These are phyloP conservation scores for Heteromyza rotundicornis DNA, from an alignment of 2,888 invertebrate species.

Conservation along the genomic window DNA sequence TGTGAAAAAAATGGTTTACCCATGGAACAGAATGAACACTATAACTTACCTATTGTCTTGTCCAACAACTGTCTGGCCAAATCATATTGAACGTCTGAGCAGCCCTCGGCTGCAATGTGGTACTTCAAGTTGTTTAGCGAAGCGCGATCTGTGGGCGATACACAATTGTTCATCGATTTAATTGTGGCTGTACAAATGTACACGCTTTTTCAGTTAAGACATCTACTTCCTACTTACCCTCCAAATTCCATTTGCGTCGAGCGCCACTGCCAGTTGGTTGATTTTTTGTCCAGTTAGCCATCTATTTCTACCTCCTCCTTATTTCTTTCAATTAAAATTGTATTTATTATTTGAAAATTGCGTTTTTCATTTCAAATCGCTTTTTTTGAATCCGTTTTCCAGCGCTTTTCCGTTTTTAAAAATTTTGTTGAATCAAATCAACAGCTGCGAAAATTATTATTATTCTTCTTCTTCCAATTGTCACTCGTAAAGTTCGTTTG, in stretches of 20 bases:
- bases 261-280: slow-evolving; percentile 51
- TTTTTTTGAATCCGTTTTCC: too few relatives aligned
- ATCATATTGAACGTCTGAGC: slow-evolving; percentile 87
- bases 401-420: too few relatives aligned
- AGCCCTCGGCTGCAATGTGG: slow-evolving; percentile 86
- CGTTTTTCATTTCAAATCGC: too few relatives aligned
- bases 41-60: slow-evolving; percentile 73
- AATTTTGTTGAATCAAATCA: too few relatives aligned
- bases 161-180: slow-evolving; percentile 7
- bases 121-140: slow-evolving; percentile 64
- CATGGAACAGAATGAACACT: background rate
- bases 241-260: slow-evolving; percentile 61
- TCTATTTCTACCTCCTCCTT: too few relatives aligned
- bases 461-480: too few relatives aligned
- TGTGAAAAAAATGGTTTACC: background rate
- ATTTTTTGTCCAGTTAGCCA: slow-evolving; percentile 62
- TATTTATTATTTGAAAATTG: too few relatives aligned
- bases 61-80: slow-evolving; percentile 83
- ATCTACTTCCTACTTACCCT: slow-evolving; percentile 45
- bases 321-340: too few relatives aligned
- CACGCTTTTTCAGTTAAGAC: too few relatives aligned
- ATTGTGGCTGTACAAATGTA: slow-evolving; percentile 11
- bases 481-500: too few relatives aligned
- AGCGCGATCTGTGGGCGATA: slow-evolving; percentile 54
- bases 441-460: too few relatives aligned